These are phyloP conservation scores for Drosophila trapezifrons DNA, from an alignment of 1,140 invertebrate genomes.

Conservation along the genomic window DNA sequence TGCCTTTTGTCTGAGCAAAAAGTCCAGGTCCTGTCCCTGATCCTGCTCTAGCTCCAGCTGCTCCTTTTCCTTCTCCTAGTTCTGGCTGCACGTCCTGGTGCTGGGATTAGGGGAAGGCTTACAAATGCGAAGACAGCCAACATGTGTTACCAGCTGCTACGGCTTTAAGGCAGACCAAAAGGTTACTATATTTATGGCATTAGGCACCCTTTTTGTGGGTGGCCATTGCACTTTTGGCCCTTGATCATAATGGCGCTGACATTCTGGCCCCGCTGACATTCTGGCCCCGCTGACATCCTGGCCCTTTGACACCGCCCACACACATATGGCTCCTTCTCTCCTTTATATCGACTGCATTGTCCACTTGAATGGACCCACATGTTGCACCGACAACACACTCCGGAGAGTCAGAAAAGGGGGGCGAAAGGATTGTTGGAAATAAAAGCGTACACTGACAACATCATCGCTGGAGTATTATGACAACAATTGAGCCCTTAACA, in stretches of 20 bases:
- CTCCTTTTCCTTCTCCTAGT: conserved; percentile 7
- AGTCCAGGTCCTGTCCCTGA: conserved; percentile 17
- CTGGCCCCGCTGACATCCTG: conserved; percentile 49
- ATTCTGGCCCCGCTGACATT: conserved; percentile 54
- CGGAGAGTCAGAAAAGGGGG: too few relatives aligned
- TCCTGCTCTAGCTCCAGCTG: conserved; percentile 13
- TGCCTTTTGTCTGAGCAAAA: conserved; percentile 15
- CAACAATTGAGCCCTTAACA: conserved; percentile 63
- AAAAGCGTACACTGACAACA: conserved; percentile 60
- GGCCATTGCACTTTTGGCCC: conserved; percentile 45
- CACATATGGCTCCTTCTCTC: conserved; percentile 27
- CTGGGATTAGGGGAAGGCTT: conserved; percentile 66
- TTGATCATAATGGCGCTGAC: conserved; percentile 64
- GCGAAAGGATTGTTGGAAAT: conserved; percentile 14
- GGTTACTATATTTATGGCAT: conserved; percentile 68
- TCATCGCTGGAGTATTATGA: conserved; percentile 66
- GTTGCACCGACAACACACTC: conserved; percentile 25
- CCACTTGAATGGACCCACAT: conserved; percentile 40
- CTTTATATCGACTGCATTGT: conserved; percentile 54
- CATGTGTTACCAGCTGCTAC: conserved; percentile 55
- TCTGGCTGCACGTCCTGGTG: conserved; percentile 14
- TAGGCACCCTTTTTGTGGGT: conserved; percentile 21
- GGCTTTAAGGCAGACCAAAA: conserved; percentile 27
- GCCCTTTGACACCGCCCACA: conserved; percentile 6
- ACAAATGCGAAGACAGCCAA: conserved; percentile 55